Percentiles rank a stretch among this genome's conserved stretches.
Conservation (phyloP, 2,113 vertebrate species). For the Perca flavescens region DNA sequence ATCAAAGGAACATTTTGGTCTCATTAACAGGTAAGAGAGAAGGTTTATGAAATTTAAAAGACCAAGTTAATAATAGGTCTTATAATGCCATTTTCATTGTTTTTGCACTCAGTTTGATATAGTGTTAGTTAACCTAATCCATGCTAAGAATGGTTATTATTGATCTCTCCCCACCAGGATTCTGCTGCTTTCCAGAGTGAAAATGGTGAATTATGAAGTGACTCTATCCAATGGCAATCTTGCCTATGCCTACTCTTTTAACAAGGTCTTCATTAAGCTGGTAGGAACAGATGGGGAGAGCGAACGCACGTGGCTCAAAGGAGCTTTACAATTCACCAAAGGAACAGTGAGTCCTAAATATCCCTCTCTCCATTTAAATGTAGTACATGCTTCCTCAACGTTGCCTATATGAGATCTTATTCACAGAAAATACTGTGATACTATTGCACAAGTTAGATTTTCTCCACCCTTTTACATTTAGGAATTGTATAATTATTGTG, state of each 20-base stretch:
- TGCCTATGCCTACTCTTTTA: not conserved
- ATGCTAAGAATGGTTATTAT: no score
- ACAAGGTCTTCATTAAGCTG: constrained; percentile 70
- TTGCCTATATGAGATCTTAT: no score
- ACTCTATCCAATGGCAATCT: constrained; percentile 29
- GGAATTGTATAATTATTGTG: not conserved
- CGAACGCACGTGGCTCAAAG: not conserved
- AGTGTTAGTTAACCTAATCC: no score
- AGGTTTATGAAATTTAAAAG: no score
- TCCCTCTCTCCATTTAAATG: not conserved
- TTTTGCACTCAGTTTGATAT: no score
- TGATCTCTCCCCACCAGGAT: not conserved
- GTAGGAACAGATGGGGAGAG: constrained; percentile 66
- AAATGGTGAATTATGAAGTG: constrained; percentile 59
- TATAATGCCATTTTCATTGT: no score
- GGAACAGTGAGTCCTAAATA: constrained; percentile 56
- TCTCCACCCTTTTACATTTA: not conserved
- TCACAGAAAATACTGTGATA: not conserved
- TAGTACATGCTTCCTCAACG: not conserved
- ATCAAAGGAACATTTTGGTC: not conserved
- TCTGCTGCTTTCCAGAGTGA: not conserved
- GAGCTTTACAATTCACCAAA: fast-evolving
- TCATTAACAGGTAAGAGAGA: not conserved
- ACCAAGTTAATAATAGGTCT: no score
- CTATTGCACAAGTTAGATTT: not conserved